phyloP scores from a whole-genome alignment of 2,888 invertebrate species.

The Lasioglossum leucozonium region DNA sequence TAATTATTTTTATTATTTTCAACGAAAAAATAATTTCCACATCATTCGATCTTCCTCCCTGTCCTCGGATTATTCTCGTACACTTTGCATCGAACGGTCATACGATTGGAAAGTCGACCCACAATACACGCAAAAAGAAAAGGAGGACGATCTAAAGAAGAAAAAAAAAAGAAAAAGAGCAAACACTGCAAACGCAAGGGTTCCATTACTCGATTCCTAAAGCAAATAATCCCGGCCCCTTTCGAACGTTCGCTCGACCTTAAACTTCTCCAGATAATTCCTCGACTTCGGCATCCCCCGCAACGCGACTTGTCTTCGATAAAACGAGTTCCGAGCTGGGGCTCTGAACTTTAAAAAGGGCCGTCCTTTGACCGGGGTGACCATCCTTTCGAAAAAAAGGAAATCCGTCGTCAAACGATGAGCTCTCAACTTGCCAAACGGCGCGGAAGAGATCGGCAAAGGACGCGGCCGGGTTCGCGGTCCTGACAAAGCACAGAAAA shows the following conservation, averaged over 20 bases:
- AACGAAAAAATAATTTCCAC: background rate
- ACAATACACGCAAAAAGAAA: background rate
- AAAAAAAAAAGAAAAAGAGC: constrained; percentile 8
- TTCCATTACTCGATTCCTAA: constrained; percentile 51
- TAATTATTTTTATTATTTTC: background rate
- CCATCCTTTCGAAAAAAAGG: constrained; percentile 48
- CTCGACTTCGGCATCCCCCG: constrained; percentile 36
- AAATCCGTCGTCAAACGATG: constrained; percentile 25
- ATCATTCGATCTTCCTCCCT: background rate
- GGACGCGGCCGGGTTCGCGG: constrained; percentile 15
- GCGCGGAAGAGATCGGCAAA: constrained; percentile 39
- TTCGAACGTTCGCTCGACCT: constrained; percentile 52
- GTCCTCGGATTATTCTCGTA: background rate
- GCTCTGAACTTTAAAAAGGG: constrained; percentile 33
- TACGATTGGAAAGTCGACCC: background rate
- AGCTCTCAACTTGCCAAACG: constrained; percentile 38
- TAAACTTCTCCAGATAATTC: constrained; percentile 61
- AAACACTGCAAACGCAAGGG: constrained; percentile 39
- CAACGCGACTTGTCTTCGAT: constrained; percentile 30
- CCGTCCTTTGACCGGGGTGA: constrained; percentile 46
- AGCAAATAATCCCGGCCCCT: constrained; percentile 46
- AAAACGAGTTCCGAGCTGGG: constrained; percentile 54
- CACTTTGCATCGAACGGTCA: background rate
- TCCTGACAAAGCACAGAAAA: background rate
- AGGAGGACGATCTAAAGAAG: background rate